Percentiles rank a stretch among this genome's conserved stretches.
Conservation (phyloP, 2,113 vertebrate species). For the Ctenomys sociabilis region DNA sequence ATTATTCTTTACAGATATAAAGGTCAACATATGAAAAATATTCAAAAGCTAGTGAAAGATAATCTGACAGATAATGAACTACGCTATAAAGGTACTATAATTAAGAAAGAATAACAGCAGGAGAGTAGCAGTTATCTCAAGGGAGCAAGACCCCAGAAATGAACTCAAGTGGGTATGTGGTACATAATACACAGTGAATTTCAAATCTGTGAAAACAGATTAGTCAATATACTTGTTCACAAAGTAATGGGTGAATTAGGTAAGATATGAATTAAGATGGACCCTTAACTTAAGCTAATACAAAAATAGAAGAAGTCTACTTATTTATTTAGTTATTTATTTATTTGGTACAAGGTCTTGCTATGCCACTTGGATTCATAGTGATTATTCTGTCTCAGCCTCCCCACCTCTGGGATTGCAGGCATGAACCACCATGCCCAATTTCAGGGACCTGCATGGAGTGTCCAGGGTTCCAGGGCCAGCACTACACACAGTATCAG, state of each 20-base stretch:
- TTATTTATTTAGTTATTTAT: too few species aligned
- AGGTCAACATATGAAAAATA: constrained; percentile 8
- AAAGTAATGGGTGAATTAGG: background rate
- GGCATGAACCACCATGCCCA: too few species aligned
- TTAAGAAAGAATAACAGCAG: background rate
- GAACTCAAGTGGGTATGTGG: background rate
- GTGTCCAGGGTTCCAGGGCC: too few species aligned
- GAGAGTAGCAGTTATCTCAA: background rate
- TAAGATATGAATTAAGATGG: constrained; percentile 11
- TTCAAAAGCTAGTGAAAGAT: constrained; percentile 13
- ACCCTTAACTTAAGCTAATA: constrained; percentile 1
- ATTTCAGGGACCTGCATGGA: too few species aligned
- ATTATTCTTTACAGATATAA: background rate
- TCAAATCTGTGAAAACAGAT: constrained; percentile 3
- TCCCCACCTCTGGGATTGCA: too few species aligned
- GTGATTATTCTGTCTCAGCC: too few species aligned
- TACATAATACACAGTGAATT: background rate
- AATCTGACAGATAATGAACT: background rate
- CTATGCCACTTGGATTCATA: too few species aligned
- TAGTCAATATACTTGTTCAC: background rate
- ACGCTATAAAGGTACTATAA: background rate
- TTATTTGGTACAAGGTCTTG: too few species aligned
- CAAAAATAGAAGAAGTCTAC: background rate
- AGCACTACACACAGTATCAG: too few species aligned
- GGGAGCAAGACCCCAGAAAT: background rate